These are phyloP conservation scores for Phrynosoma platyrhinos DNA, from an alignment of 2,113 vertebrate species.

Conservation along the genomic window DNA sequence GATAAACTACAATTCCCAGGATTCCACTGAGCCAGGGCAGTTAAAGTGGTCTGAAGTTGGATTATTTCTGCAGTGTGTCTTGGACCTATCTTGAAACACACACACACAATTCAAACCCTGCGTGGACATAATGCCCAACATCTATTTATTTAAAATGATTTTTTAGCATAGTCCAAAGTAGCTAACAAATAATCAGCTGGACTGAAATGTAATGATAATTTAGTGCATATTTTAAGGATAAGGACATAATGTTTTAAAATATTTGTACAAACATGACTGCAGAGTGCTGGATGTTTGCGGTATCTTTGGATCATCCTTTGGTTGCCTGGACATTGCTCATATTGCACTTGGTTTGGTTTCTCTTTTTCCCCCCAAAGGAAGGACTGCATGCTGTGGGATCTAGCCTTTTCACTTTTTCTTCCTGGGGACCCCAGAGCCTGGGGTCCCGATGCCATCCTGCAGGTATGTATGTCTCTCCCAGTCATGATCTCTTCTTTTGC, in stretches of 20 bases:
- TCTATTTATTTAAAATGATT: no score
- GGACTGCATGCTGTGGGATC: conserved; percentile 25
- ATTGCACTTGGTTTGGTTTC: conserved; percentile 2
- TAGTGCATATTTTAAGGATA: background rate
- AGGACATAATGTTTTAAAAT: background rate
- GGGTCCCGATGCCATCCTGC: conserved; percentile 67
- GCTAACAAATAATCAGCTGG: background rate
- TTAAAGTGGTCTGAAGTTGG: no score
- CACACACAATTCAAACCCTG: no score
- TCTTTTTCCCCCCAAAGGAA: conserved; percentile 9
- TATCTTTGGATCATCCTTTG: background rate
- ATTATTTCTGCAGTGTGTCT: no score
- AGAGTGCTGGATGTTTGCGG: background rate
- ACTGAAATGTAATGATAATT: background rate
- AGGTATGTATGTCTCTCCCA: conserved; percentile 61
- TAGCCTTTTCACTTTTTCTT: conserved; percentile 31
- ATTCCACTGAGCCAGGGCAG: no score
- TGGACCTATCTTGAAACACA: no score
- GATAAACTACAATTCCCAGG: no score
- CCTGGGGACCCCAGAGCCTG: conserved; percentile 37
- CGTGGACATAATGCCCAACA: no score
- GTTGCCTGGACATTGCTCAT: background rate
- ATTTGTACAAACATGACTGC: background rate
- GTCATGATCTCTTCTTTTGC: background rate
- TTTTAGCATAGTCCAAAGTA: background rate